phyloP scores from a whole-genome alignment of 1,140 invertebrate genomes.

The Drosophila fuyamai region DNA sequence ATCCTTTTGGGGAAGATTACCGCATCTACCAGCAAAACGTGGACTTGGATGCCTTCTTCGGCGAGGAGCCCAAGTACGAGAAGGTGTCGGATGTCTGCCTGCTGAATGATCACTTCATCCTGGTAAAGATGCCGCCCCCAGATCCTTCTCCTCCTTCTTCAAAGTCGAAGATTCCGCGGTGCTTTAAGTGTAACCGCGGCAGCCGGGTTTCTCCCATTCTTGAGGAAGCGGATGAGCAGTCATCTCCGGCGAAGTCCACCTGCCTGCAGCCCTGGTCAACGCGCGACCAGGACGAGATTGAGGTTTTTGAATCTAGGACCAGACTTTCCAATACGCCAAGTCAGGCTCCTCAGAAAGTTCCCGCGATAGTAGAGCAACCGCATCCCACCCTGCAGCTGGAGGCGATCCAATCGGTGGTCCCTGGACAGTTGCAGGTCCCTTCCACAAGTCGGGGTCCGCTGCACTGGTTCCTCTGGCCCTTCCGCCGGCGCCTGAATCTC shows the following conservation, averaged over 20 bases:
- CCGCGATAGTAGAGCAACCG: slow-evolving; percentile 60
- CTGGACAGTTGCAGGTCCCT: background rate
- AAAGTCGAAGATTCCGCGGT: slow-evolving; percentile 53
- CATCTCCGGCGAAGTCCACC: background rate
- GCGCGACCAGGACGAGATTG: background rate
- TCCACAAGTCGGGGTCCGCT: slow-evolving; percentile 40
- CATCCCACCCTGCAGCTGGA: slow-evolving; percentile 53
- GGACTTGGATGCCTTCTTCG: slow-evolving; percentile 70
- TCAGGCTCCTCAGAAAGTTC: background rate
- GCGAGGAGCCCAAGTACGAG: slow-evolving; percentile 58
- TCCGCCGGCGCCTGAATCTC: slow-evolving; percentile 40
- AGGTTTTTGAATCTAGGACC: slow-evolving; percentile 8
- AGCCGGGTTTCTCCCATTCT: slow-evolving; percentile 63
- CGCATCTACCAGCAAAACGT: slow-evolving; percentile 75
- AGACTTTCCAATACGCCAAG: background rate
- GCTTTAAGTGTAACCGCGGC: slow-evolving; percentile 66
- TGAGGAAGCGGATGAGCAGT: slow-evolving; percentile 47
- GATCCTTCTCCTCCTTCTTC: background rate
- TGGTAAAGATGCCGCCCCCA: slow-evolving; percentile 74
- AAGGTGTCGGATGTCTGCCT: slow-evolving; percentile 77
- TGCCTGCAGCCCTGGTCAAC: slow-evolving; percentile 11
- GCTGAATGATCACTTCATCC: slow-evolving; percentile 79
- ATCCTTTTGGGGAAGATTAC: slow-evolving; percentile 49
- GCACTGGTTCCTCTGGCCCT: slow-evolving; percentile 72
- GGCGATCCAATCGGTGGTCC: slow-evolving; percentile 29